Conservation (phyloP, 2,888 invertebrate genomes). For the Conistra vaccinii region DNA sequence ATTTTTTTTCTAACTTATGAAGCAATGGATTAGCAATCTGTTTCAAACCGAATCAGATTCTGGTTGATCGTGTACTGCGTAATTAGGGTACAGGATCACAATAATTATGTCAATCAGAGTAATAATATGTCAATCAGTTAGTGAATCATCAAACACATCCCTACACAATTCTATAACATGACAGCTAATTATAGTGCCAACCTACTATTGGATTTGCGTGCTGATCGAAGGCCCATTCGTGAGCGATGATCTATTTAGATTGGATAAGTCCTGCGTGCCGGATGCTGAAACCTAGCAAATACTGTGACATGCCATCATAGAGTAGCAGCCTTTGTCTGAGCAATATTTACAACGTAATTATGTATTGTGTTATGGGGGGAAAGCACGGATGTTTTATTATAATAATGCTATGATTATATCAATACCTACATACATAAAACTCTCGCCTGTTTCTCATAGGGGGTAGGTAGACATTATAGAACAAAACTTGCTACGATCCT, state of each 20-base stretch:
- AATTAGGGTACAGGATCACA: no score
- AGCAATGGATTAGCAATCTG: no score
- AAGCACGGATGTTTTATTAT: constrained; percentile 44
- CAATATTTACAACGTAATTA: constrained; percentile 60
- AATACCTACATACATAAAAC: no score
- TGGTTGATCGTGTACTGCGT: no score
- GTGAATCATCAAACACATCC: not conserved
- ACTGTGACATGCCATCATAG: constrained; percentile 74
- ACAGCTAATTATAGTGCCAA: constrained; percentile 25
- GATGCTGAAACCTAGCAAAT: constrained; percentile 90
- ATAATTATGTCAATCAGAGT: no score
- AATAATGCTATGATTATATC: not conserved
- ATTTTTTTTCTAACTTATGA: no score
- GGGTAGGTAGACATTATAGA: no score
- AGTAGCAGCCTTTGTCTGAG: constrained; percentile 53
- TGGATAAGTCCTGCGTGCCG: constrained; percentile 86
- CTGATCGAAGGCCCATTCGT: constrained; percentile 78
- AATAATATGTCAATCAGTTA: no score
- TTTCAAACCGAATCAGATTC: no score
- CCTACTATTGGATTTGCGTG: constrained; percentile 84
- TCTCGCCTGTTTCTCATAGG: no score
- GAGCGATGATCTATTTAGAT: constrained; percentile 88
- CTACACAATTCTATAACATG: constrained; percentile 1
- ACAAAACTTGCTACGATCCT: no score
- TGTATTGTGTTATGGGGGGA: constrained; percentile 44